Evolutionary conservation across 2,797 vertebrate species (phyloP), one percentile per base, ranked within the genome.

Genomic region (Anguilla obscura): DNA sequence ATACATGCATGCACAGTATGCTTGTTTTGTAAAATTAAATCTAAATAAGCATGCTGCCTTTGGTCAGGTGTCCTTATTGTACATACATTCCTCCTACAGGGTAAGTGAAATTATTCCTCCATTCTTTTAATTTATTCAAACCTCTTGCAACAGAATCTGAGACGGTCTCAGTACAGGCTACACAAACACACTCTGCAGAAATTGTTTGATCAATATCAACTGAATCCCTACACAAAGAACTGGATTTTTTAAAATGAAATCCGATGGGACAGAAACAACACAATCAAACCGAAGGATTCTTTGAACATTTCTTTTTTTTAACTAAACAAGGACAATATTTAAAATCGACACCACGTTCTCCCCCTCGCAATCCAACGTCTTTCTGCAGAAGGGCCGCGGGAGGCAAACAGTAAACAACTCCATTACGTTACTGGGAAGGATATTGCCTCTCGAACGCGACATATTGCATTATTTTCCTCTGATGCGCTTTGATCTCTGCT

Each of bases 401-500:
- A 45, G 27, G n/a, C 66, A 8, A 21, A 66, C 76, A 58, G 83
- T n/a, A 76, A 76, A 88, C 54, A 69, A 36, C n/a, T 71, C 63
- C 50, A 24, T 79, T 85, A 30, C 50, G 36, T 79, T 85, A 33
- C n/a, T 7, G 18, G 36, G 36, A 88, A 7, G 40, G 40, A 88
- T 69, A n/a, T 82, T 56, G 58, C 83, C 74, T 48, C 69, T 52
- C 50, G 60, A 4, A 76, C 54, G 50, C 83, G 5, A 85, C 54
- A 76, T 14, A 74, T 27, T 85, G 66, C 18, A 45, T 85, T 88
- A 71, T 54, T 76, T 50, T 24, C 2, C 52, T 36, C 27, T 76
- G 63, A 85, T 76, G 14, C n/a, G 63, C 36, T 85, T 76, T 85
- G 83, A 88, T 85, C 83, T 74, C 45, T 36, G 83, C 33, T 88